Base-by-base conservation (phyloP, 2,113 vertebrate species). In the Suricata suricatta region DNA sequence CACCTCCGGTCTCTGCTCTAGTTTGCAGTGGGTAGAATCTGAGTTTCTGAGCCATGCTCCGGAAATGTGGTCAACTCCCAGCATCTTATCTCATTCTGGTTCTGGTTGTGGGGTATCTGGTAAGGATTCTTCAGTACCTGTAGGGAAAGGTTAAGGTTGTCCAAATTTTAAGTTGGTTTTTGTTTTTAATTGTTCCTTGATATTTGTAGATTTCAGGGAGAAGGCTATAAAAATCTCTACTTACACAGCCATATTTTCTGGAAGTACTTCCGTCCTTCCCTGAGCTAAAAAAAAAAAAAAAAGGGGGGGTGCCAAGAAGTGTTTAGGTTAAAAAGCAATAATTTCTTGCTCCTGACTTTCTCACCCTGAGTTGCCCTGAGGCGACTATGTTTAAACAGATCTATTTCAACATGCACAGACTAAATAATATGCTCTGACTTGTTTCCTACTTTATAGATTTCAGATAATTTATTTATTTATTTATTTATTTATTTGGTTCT, bases 161-260 rank as follows among this genome's bases (percentile, higher is more conserved):
- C 85, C 64, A n/a, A 84, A 54, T 88, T 83, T 88, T 52, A 16
- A 52, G 33, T 74, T 27, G 44, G 80, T 92, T 96, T 94, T 90
- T 44, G n/a, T 93, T 81, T 74, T 83, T 50, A 76, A 84, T 71
- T 82, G 17, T 80, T 87, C 81, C 50, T 79, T 83, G 84, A 60
- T 84, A 79, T 92, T 93, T 95, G 63, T 94, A 87, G 94, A 64
- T 94, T 90, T 96, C 29, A 71, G 84, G 68, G 44, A 90, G 72
- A 63, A 95, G 29, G 23, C 63, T 97, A 93, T 71, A 64, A 94
- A 96, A 80, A 83, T 69, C 27, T 92, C 84, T 87, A 4, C 44
- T 83, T 60, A 92, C 6, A 9, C 16, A 13, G 33, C 25, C 63
- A 5, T 83, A 54, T 79, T 79, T 97, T 84, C 54, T 81, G 72